Percentiles rank a stretch among this genome's conserved stretches.
Conservation (phyloP, 2,797 vertebrate genomes). For the Sebastes matsubarae region DNA sequence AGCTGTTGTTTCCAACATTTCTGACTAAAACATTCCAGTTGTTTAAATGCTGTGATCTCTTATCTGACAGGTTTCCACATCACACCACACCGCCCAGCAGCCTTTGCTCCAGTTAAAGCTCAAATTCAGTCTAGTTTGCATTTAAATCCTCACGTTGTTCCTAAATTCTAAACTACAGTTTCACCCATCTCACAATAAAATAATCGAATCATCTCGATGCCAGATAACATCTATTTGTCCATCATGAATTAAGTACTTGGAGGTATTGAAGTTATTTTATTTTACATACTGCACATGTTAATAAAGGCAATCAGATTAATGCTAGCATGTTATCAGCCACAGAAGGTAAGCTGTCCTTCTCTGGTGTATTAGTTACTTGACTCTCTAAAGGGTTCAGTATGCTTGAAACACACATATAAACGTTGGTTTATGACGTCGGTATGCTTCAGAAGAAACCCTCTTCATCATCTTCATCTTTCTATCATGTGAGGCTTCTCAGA, state of each 20-base stretch:
- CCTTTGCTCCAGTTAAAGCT: constrained; percentile 11
- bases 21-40: neutral
- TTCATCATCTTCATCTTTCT: neutral
- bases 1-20: constrained; percentile 16
- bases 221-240: neutral
- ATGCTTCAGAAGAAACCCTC: neutral
- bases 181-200: neutral
- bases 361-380: neutral
- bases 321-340: neutral
- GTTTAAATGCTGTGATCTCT: neutral
- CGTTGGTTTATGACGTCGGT: neutral
- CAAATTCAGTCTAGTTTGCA: neutral
- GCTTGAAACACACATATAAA: neutral
- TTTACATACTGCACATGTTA: neutral
- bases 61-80: constrained; percentile 1
- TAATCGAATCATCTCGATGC: neutral
- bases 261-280: neutral
- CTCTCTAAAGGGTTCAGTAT: neutral
- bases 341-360: neutral
- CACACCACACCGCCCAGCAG: neutral
- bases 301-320: neutral
- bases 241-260: neutral
- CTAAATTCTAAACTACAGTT: neutral
- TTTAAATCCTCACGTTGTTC: neutral
- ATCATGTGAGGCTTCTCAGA: neutral